Base-by-base conservation (phyloP, 2,888 invertebrate genomes). In the Acheta domesticus region DNA sequence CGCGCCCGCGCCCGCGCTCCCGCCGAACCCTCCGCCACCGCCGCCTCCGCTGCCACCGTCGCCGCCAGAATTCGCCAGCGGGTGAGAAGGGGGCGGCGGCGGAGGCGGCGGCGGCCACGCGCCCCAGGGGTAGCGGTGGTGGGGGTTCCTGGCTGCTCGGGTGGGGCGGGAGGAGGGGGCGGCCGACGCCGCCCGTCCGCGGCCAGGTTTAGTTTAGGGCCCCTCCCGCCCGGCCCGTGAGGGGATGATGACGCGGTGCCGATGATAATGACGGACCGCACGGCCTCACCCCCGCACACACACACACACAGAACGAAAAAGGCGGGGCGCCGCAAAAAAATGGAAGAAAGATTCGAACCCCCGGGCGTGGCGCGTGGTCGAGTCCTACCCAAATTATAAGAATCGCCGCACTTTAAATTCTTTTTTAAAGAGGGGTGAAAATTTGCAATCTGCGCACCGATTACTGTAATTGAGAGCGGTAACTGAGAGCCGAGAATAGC, bases 101-200 rank as follows among this genome's bases (percentile, higher is more conserved):
- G 76, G 36, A 50, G 75, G 76, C 75, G 21, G 49, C 49, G 75
- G 78, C n/a, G 78, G 75, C 79, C 79, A 79, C 73, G 79, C 79
- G 79, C 73, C 79, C 79, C n/a, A 48, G 76, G 79, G 78, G 50
- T 79, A 50, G 76, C 75, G 21, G 49, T 75, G 75, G 78, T 23
- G 78, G 78, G 78, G 78, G 62, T 62, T n/a, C 14, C 4, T 8
- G 3, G 16, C 3, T 8, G 62, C 12, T 19, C 62, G 62, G 62
- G 62, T 16, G n/a, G 62, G 62, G 62, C 5, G 16, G n/a, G 8
- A 16, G n/a, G 62, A 16, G 62, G 16, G 62, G 62, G 0, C 62
- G 62, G n/a, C 62, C 62, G 62, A 19, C 62, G 62, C 62, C 62
- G 62, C 62, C 62, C 14, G 62, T 62, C 62, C 14, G 62, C 14